phyloP scores from a whole-genome alignment of 1,140 invertebrate species.

The Asobara japonica region DNA sequence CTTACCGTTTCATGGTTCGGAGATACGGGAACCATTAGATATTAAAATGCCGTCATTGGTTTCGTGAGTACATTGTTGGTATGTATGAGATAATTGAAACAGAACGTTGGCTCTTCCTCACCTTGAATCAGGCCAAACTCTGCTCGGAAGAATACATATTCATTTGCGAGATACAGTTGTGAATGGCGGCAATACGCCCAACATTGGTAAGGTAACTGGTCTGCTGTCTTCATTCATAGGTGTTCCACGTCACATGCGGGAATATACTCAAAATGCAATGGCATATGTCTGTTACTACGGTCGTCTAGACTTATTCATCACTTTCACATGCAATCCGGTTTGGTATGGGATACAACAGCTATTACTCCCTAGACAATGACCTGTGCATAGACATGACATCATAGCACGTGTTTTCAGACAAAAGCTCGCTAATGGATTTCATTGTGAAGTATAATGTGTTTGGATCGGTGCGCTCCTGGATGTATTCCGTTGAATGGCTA shows the following conservation, averaged over 20 bases:
- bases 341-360: constrained; percentile 63
- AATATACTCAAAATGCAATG: constrained; percentile 64
- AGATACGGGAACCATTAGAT: constrained; percentile 23
- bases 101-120: too few species aligned
- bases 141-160: constrained; percentile 40
- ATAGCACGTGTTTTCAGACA: constrained; percentile 56
- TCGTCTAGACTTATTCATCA: constrained; percentile 54
- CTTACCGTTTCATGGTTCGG: constrained; percentile 54
- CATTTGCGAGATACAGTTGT: constrained; percentile 43
- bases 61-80: constrained; percentile 61
- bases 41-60: constrained; percentile 32
- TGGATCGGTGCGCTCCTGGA: constrained; percentile 53
- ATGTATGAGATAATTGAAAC: constrained; percentile 68
- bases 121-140: too few species aligned
- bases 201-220: constrained; percentile 46
- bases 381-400: constrained; percentile 59
- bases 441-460: constrained; percentile 47
- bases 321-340: constrained; percentile 55
- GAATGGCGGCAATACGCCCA: constrained; percentile 21
- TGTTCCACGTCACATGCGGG: constrained; percentile 60
- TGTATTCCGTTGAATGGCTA: constrained; percentile 68
- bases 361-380: constrained; percentile 31
- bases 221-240: constrained; percentile 56
- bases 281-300: constrained; percentile 59
- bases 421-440: constrained; percentile 48